Base-by-base conservation (phyloP, 2,888 invertebrate genomes). In the Melitaea athalia region DNA sequence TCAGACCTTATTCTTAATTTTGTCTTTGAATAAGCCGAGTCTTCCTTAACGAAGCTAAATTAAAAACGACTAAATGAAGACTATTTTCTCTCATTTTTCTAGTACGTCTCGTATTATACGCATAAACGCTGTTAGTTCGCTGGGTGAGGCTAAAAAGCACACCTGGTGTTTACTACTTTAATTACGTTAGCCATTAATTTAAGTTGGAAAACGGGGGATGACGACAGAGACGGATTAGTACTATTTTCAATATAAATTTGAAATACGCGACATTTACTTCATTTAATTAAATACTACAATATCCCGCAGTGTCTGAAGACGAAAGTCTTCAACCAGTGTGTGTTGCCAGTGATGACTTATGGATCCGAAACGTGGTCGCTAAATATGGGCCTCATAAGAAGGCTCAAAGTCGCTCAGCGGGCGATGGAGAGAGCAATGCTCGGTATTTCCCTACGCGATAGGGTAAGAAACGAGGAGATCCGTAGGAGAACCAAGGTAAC, bases 91-190 rank as follows among this genome's bases (percentile, higher is more conserved):
- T 11, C 33, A 33, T 63, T 64, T 64, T 71, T 65, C 65, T 67
- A 64, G 49, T 64, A 68, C 67, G 72, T 71, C 60, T 71, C 74
- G 64, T 64, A 74, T 74, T 75, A 74, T 75, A 74, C 72, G 74
- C 72, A 71, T 65, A 75, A 74, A 75, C 72, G 76, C 75, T 74
- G 74, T 73, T 72, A 72, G 75, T 75, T 71, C 70, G 67, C 72
- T 67, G 69, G 69, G 72, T 72, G 72, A 75, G 73, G 74, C 75
- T 71, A 78, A 81, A 78, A 79, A 81, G 80, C 79, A 79, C 87
- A 88, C 87, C 88, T 88, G 87, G 79, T 81, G 83, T 82, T 85
- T 84, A 87, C 87, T 86, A 87, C 83, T 89, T 86, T 89, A 89
- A 89, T 88, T 89, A 88, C 84, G 82, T 80, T 78, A 77, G 76